Evolutionary conservation across 2,797 vertebrate species (phyloP).

Genomic region (Melanotaenia maccullochi): DNA sequence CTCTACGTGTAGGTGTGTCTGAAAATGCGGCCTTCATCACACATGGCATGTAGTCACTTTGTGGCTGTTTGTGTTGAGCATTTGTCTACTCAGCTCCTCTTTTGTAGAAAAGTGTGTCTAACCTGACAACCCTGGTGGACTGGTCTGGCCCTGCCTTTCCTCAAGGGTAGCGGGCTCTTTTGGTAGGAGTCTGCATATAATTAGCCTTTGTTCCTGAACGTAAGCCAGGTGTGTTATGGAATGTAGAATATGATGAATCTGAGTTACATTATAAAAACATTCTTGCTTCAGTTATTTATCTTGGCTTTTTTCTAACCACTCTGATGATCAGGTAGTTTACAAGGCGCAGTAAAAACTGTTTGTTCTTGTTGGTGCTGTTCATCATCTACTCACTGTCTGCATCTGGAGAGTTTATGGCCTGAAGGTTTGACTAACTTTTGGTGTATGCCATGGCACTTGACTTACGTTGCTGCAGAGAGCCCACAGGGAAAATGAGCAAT

Average conservation of each 20-base stretch:
- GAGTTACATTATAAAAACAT: not conserved
- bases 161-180: slow-evolving; percentile 3
- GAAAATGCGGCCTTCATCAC: slow-evolving; percentile 28
- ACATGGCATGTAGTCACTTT: slow-evolving; percentile 18
- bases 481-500: not conserved
- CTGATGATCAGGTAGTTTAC: slow-evolving; percentile 25
- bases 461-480: not conserved
- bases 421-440: slow-evolving; percentile 29
- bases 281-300: not conserved
- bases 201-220: not conserved
- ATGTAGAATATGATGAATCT: slow-evolving; percentile 16
- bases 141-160: slow-evolving; percentile 34
- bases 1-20: slow-evolving; percentile 50
- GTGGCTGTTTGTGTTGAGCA: slow-evolving; percentile 2
- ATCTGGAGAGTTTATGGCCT: slow-evolving; percentile 19
- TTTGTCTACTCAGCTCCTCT: slow-evolving; percentile 21
- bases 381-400: slow-evolving; percentile 32
- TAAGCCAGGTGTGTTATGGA: not conserved
- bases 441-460: not conserved
- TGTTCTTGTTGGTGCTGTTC: slow-evolving; percentile 7
- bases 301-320: not conserved
- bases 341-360: slow-evolving; percentile 38
- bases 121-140: slow-evolving; percentile 62
- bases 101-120: slow-evolving; percentile 35
- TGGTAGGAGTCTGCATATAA: not conserved